Evolutionary conservation across 2,888 invertebrate genomes (phyloP), one percentile per base, ranked within the genome.

Genomic region (Herminia tarsipennalis): DNA sequence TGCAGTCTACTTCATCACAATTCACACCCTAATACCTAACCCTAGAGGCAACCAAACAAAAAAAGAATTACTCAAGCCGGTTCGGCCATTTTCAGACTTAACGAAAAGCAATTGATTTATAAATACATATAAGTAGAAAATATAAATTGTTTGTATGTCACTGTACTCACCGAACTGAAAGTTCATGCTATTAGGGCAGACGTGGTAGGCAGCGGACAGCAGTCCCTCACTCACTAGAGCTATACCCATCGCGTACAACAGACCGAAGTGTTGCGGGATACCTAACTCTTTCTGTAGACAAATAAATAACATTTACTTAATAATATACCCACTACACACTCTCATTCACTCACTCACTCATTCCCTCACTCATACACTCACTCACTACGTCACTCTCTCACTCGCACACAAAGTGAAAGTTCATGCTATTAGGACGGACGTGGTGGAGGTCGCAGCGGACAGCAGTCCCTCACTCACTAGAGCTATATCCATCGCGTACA

Each of bases 361-460:
- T n/a, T n/a, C n/a, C n/a, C n/a, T n/a, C n/a, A n/a, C n/a, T n/a
- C n/a, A n/a, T n/a, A n/a, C n/a, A n/a, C n/a, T n/a, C n/a, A n/a
- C n/a, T n/a, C n/a, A n/a, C n/a, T n/a, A n/a, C n/a, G n/a, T n/a
- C n/a, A n/a, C n/a, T n/a, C n/a, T n/a, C n/a, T n/a, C n/a, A n/a
- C n/a, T n/a, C n/a, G n/a, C n/a, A n/a, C n/a, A n/a, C 97, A 82
- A 98, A 98, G 79, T 98, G 98, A 79, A 97, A 98, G 84, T 98
- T 98, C 73, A 95, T 94, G 73, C 95, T 95, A 79, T 95, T 97
- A 0, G 98, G 98, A 67, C 98, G 98, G 28, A 98, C 94, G 80
- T 98, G 98, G 86, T 98, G 98, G 67, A n/a, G n/a, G n/a, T n/a
- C n/a, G 96, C 96, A 5, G 94, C 97, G n/a, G 97, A 97, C 20